Conservation (phyloP, 2,888 invertebrate genomes). For the Agriopis marginaria region DNA sequence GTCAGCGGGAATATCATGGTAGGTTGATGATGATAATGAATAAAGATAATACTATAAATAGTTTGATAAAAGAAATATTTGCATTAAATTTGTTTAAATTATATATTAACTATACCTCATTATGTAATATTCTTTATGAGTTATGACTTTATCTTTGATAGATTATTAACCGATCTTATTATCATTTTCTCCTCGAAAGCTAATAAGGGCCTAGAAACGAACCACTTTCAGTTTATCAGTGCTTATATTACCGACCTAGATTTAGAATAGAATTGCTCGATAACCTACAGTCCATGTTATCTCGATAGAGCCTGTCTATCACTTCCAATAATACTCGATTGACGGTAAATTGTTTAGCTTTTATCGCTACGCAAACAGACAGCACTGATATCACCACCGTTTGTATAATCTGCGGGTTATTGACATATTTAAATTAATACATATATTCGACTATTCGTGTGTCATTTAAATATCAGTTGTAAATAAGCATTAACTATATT, state of each 20-base stretch:
- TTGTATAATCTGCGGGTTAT: constrained; percentile 29
- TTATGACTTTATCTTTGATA: not conserved
- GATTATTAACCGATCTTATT: not conserved
- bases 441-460: not conserved
- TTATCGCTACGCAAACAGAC: constrained; percentile 33
- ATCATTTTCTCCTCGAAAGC: constrained; percentile 16
- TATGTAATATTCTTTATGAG: not conserved
- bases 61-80: not conserved
- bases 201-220: constrained; percentile 14
- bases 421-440: constrained; percentile 27
- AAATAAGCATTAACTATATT: constrained; percentile 4
- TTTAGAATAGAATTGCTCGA: constrained; percentile 40
- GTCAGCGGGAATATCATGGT: too few species aligned
- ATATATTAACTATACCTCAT: not conserved
- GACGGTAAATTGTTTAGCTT: constrained; percentile 36
- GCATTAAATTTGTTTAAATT: not conserved
- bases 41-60: too few species aligned
- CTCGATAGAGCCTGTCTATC: constrained; percentile 41
- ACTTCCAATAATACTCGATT: constrained; percentile 44
- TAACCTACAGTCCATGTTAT: constrained; percentile 44
- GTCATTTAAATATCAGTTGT: constrained; percentile 16
- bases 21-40: too few species aligned
- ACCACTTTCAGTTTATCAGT: constrained; percentile 41
- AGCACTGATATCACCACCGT: constrained; percentile 24
- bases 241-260: constrained; percentile 43